A percentile compares a stretch with the other conserved stretches of the same genome.
Conservation (phyloP, 2,113 vertebrate genomes). For the Chloebia gouldiae region DNA sequence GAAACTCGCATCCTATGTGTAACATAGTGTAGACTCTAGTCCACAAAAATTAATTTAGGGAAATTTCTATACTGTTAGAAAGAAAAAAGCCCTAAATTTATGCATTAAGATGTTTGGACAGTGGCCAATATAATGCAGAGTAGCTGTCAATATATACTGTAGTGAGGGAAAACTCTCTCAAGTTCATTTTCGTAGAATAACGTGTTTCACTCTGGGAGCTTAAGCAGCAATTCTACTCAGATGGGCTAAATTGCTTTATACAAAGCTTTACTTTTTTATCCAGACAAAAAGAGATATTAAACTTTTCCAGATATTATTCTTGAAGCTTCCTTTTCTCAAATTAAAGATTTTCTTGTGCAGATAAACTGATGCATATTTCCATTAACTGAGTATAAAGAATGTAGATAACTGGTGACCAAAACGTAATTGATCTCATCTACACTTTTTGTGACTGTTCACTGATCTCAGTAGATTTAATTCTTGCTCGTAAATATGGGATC, state of each 20-base stretch:
- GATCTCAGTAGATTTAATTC: neutral
- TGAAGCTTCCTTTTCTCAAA: neutral
- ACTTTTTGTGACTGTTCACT: neutral
- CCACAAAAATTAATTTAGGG: constrained; percentile 53
- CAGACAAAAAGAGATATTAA: neutral
- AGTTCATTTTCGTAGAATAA: neutral
- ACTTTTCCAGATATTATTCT: neutral
- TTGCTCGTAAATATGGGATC: neutral
- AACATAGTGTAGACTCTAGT: constrained; percentile 8
- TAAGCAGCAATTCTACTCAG: neutral
- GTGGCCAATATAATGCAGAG: neutral
- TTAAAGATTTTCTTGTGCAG: neutral
- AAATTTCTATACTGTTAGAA: constrained; percentile 33
- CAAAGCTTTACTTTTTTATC: neutral
- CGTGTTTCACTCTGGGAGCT: fast-evolving
- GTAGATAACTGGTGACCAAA: neutral
- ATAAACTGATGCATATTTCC: neutral
- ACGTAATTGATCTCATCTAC: neutral
- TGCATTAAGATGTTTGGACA: neutral
- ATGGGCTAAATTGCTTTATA: neutral
- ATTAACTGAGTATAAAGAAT: neutral
- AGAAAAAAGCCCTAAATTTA: neutral
- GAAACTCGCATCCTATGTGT: constrained; percentile 16
- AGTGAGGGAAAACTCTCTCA: neutral
- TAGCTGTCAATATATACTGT: neutral